Conservation (phyloP, 2,797 vertebrate species). For the Synaphobranchus kaupii region DNA sequence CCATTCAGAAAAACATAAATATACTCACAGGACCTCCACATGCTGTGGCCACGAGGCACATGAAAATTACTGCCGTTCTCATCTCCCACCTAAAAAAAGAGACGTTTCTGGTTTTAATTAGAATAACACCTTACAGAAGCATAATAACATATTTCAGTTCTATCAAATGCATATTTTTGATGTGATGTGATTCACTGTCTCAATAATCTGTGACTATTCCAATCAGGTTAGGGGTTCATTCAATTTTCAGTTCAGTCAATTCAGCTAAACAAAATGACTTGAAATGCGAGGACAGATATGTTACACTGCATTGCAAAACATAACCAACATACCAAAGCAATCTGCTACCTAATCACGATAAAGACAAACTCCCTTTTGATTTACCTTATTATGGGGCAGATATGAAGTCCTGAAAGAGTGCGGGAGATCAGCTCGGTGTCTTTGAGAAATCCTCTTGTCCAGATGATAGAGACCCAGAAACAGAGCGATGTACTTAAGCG, state of each 20-base stretch:
- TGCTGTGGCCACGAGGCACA: constrained; percentile 40
- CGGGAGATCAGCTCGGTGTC: neutral
- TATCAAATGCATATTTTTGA: neutral
- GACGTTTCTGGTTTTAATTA: neutral
- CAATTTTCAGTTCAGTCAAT: neutral
- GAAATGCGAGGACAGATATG: neutral
- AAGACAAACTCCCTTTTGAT: constrained; percentile 9
- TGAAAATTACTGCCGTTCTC: constrained; percentile 46
- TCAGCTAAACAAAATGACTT: neutral
- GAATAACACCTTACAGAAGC: constrained; percentile 25
- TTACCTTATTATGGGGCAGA: constrained; percentile 7
- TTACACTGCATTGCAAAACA: neutral
- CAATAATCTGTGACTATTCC: neutral
- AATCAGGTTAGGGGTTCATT: neutral
- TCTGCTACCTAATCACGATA: constrained; percentile 14
- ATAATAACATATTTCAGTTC: neutral
- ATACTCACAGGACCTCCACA: constrained; percentile 59
- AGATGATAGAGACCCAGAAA: constrained; percentile 35
- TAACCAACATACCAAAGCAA: neutral
- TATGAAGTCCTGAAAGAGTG: neutral
- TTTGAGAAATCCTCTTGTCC: constrained; percentile 7
- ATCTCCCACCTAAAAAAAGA: constrained; percentile 47
- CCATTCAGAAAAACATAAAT: neutral
- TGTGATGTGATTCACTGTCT: neutral
- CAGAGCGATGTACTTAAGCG: constrained; percentile 55